Conservation (phyloP, 2,113 vertebrate genomes). For the Neotoma lepida region DNA sequence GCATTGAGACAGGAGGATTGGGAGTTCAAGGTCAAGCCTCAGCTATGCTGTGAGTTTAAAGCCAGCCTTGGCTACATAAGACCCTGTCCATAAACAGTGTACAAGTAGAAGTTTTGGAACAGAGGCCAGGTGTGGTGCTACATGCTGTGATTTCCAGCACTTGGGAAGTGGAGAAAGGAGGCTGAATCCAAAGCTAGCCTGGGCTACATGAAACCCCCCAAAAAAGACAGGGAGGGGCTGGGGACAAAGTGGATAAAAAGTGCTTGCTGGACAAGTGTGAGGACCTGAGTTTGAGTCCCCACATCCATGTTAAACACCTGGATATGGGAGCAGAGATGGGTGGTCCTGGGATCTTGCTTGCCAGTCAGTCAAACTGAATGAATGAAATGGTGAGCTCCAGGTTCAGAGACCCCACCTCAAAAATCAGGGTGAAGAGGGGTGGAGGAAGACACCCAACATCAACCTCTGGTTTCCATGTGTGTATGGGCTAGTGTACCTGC, state of each 20-base stretch:
- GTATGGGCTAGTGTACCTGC: neutral
- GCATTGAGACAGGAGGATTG: neutral
- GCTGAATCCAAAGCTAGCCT: neutral
- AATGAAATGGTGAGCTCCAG: neutral
- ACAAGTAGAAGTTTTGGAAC: neutral
- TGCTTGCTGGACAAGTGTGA: neutral
- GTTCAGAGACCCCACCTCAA: neutral
- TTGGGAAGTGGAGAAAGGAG: neutral
- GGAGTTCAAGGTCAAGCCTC: neutral
- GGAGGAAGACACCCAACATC: neutral
- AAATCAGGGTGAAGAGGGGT: neutral
- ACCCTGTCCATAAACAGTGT: neutral
- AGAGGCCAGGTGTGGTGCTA: neutral
- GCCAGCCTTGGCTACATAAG: neutral
- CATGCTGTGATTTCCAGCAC: neutral
- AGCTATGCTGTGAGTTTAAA: neutral
- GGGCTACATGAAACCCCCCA: neutral
- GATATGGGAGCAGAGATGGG: neutral
- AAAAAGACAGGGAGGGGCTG: neutral
- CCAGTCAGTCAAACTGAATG: neutral
- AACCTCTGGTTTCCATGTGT: neutral
- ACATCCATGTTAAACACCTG: neutral
- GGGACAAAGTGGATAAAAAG: neutral
- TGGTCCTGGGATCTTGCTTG: neutral
- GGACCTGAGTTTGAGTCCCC: neutral